Percentiles rank a stretch among this genome's conserved stretches.
Evolutionary conservation across 2,113 vertebrate species (phyloP).

Genomic region (Apeltes quadracus): DNA sequence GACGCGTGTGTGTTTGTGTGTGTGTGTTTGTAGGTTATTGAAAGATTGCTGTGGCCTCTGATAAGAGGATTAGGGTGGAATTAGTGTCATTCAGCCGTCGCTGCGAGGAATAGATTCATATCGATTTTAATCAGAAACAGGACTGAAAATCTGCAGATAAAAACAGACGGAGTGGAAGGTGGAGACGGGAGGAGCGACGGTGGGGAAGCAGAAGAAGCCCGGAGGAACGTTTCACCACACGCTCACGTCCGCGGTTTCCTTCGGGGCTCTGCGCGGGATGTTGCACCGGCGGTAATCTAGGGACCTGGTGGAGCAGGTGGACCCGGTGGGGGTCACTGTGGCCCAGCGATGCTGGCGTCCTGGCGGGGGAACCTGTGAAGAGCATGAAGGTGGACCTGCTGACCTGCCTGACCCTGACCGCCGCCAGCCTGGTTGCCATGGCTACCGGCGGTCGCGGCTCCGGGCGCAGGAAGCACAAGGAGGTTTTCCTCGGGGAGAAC

Average conservation of each 20-base stretch:
- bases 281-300: constrained; percentile 17
- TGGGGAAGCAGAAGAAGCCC: constrained; percentile 14
- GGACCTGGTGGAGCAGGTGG: constrained; percentile 22
- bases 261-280: constrained; percentile 33
- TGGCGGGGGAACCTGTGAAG: constrained; percentile 40
- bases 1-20: constrained; percentile 33
- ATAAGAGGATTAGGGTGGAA: constrained; percentile 81
- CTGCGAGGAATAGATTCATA: constrained; percentile 72
- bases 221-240: background rate
- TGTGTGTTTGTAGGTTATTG: constrained; percentile 74
- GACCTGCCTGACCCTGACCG: constrained; percentile 51
- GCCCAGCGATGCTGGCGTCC: constrained; percentile 42
- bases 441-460: constrained; percentile 59
- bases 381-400: constrained; percentile 61
- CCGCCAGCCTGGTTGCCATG: constrained; percentile 45
- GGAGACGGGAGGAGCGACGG: background rate
- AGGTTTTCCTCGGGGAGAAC: constrained; percentile 74
- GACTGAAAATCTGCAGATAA: constrained; percentile 33
- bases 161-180: constrained; percentile 10
- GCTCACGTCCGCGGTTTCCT: background rate
- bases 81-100: constrained; percentile 80
- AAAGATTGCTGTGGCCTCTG: constrained; percentile 73
- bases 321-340: background rate
- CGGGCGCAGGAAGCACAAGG: constrained; percentile 69
- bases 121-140: constrained; percentile 78